Evolutionary conservation across 2,113 vertebrate species (phyloP), one percentile per base, ranked within the genome.

Genomic region (Triplophysa tibetana): DNA sequence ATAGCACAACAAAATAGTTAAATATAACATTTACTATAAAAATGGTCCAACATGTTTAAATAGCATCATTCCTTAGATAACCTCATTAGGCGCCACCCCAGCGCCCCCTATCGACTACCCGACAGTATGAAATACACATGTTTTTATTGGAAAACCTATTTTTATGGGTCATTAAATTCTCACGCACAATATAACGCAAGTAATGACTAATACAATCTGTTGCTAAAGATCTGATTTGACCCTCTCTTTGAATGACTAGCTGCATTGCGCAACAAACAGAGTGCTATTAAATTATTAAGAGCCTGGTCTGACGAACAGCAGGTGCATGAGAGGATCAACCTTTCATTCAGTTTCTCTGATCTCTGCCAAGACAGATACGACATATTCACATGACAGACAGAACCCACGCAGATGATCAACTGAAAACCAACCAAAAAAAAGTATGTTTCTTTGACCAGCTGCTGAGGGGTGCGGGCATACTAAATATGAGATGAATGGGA

Each of bases 401-500:
- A 64, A 75, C 60, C 75, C 63, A 56, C 69, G 56, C 45, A 75
- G 62, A 63, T 54, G 65, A 69, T 29, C 67, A 29, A 68, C n/a
- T n/a, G n/a, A n/a, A n/a, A n/a, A n/a, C 23, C 26, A 48, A 54
- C 23, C 56, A 43, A 43, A 43, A 43, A 48, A 33, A 43, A 17
- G 62, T 75, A 7, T 13, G 69, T 56, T 72, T n/a, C n/a, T n/a
- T 68, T 69, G 54, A 62, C 24, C 41, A 24, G 26, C 29, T 61
- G 9, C 5, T 62, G 48, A 58, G 33, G 63, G 10, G 26, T 60
- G 29, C 24, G 19, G 45, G 43, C 17, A 75, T 72, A 50, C 60
- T 84, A 83, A 74, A 83, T 81, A 82, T 82, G 48, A 82, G 66
- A 74, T 68, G 29, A 43, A 66, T 50, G 12, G 17, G 17, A 72